Conservation (phyloP, 35 echinoderm and acorn worm genomes). For the Chiridota heheva region DNA sequence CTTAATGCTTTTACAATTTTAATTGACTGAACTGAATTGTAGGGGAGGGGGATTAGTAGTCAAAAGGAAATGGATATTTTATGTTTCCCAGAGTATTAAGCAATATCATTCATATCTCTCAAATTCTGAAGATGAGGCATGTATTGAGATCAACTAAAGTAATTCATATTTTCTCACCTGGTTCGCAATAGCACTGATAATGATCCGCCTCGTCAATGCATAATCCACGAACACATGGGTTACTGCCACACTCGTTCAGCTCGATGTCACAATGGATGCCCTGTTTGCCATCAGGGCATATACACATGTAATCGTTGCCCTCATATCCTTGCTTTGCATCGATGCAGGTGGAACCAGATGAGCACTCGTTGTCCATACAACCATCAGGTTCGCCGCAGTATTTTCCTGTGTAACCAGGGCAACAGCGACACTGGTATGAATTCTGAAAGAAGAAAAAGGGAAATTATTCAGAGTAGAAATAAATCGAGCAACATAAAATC, state of each 20-base stretch:
- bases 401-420: constrained; percentile 53
- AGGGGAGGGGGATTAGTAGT: too few species aligned
- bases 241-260: constrained; percentile 83
- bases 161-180: constrained; percentile 24
- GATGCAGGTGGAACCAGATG: constrained; percentile 61
- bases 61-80: too few species aligned
- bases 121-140: too few species aligned
- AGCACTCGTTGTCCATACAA: constrained; percentile 64
- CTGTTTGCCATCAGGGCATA: constrained; percentile 69
- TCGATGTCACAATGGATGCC: constrained; percentile 81
- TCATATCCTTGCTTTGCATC: constrained; percentile 81
- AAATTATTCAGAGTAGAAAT: not conserved
- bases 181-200: constrained; percentile 67
- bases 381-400: constrained; percentile 80
- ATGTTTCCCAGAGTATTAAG: too few species aligned
- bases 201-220: constrained; percentile 67
- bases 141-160: too few species aligned
- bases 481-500: too few species aligned
- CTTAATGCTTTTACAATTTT: too few species aligned
- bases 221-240: constrained; percentile 70
- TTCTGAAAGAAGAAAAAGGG: constrained; percentile 34
- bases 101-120: too few species aligned
- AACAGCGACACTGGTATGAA: constrained; percentile 74
- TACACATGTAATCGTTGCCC: constrained; percentile 65
- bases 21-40: too few species aligned